These are phyloP conservation scores for Brachionus asplanchnoidis DNA, from an alignment of 1,140 invertebrate genomes.

Conservation along the genomic window DNA sequence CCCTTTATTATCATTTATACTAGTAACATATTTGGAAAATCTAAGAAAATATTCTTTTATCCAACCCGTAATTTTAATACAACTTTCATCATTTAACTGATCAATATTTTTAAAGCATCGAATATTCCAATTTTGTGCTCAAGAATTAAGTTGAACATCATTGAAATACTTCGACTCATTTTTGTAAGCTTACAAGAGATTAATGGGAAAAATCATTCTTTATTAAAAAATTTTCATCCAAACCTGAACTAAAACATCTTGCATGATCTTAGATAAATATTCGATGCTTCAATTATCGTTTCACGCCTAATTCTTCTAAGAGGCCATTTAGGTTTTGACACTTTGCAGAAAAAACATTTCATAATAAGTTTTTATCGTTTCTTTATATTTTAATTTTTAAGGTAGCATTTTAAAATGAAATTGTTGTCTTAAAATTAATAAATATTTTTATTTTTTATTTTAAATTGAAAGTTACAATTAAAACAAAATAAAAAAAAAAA, in stretches of 20 bases:
- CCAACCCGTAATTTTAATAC: not conserved
- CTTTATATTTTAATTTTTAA: not conserved
- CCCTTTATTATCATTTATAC: not conserved
- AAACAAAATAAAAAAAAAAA: not conserved
- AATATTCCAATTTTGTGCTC: not conserved
- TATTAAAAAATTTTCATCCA: not conserved
- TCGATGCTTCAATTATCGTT: not conserved
- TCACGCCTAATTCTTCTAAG: not conserved
- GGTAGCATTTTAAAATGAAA: not conserved
- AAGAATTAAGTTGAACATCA: not conserved
- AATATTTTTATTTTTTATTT: not conserved
- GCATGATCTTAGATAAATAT: not conserved
- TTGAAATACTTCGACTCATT: not conserved
- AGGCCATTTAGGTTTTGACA: not conserved
- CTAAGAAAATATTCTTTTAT: not conserved
- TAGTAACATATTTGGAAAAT: not conserved
- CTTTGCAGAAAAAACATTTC: not conserved
- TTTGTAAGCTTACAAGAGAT: not conserved
- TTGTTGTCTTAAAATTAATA: not conserved
- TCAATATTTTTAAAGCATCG: not conserved
- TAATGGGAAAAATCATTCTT: not conserved
- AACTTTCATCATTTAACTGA: not conserved
- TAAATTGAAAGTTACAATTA: not conserved
- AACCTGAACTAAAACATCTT: not conserved
- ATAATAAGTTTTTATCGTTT: not conserved